Evolutionary conservation across 2,797 vertebrate species (phyloP), one percentile per base, ranked within the genome.

Genomic region (Gymnoscopelus microlampas): DNA sequence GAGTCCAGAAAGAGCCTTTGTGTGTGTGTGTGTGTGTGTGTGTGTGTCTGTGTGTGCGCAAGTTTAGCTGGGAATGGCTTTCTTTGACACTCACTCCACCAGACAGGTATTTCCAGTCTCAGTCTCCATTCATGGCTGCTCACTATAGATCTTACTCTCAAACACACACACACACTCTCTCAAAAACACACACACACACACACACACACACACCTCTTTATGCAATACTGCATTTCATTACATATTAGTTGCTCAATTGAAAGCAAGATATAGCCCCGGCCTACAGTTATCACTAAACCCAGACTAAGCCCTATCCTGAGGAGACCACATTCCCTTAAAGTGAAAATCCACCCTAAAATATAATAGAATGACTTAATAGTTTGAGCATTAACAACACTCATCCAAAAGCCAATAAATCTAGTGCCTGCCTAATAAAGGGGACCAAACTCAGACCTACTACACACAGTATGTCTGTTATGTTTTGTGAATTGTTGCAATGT

Each of bases 21-120:
- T 69, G 66, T 73, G 71, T 73, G 66, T 60, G 29, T 60, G 58
- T 47, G 24, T 60, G 66, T 59, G 57, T 68, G 56, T 35, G 44
- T 29, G 19, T 47, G 19, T 49, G 66, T 50, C 39, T 50, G 44
- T 51, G 56, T 68, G 68, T 67, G 68, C 7, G 68, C 60, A 71
- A 70, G 60, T 72, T 78, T 61, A 76, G 66, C 64, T 63, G 64
- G 53, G 53, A 82, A 73, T 50, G 55, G 66, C 69, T 75, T 69
- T 63, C 73, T 68, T 69, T 81, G 60, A 68, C 39, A 55, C 75
- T 80, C 26, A 63, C 63, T 76, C 68, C 82, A 66, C 70, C 79
- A 84, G 83, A 89, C 93, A 84, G 91, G 91, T 92, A 92, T 89
- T 89, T 92, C 91, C 89, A 88, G 91, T 92, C 82, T 65, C 23